A percentile compares a stretch with the other conserved stretches of the same genome.
Evolutionary conservation across 2,797 vertebrate species (phyloP).

Genomic region (Gila robusta): DNA sequence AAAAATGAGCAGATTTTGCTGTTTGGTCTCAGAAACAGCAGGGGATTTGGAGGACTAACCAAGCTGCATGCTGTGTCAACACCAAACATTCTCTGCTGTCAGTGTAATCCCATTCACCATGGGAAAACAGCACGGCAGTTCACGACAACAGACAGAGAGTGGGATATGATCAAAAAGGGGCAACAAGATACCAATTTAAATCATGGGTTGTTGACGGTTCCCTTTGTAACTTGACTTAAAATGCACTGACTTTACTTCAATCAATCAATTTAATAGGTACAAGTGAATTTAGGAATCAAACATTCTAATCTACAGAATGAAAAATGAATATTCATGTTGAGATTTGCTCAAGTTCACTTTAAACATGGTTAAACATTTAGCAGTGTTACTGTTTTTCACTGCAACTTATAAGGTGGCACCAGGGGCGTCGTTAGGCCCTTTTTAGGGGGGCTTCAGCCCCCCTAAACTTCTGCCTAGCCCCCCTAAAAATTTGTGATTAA

Average conservation of each 20-base stretch:
- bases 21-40: slow-evolving; percentile 39
- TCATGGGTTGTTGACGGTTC: neutral
- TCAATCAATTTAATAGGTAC: neutral
- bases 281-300: neutral
- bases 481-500: no score
- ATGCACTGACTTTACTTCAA: neutral
- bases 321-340: neutral
- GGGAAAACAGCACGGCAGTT: slow-evolving; percentile 24
- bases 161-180: neutral
- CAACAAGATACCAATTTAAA: neutral
- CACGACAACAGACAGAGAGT: slow-evolving; percentile 17
- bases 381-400: neutral
- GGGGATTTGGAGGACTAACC: slow-evolving; percentile 43
- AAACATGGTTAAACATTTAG: neutral
- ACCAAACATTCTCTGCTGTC: slow-evolving; percentile 47
- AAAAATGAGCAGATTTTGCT: slow-evolving; percentile 45
- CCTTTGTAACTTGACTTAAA: neutral
- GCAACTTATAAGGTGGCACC: neutral
- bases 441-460: no score
- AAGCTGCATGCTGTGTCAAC: slow-evolving; percentile 40
- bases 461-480: no score
- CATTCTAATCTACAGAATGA: neutral
- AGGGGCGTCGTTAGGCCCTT: no score
- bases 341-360: neutral
- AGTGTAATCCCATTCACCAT: slow-evolving; percentile 42